Conservation (phyloP, 2,888 invertebrate genomes). For the Tricholauxania praeusta region DNA sequence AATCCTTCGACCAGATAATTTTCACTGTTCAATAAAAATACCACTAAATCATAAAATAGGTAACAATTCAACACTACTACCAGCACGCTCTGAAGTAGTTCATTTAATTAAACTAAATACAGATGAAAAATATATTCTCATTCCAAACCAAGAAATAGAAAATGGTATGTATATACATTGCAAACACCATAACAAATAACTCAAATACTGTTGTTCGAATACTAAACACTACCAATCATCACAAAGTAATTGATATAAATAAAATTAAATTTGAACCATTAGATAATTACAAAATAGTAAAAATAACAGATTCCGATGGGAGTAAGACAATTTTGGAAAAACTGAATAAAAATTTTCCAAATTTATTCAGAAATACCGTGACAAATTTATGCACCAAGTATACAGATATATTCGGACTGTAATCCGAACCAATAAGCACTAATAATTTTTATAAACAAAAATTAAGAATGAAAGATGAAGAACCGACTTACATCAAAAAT, state of each 20-base stretch:
- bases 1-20: too few species aligned
- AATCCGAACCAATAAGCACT: constrained; percentile 31
- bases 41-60: too few species aligned
- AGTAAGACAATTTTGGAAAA: constrained; percentile 3
- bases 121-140: constrained; percentile 17
- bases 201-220: background rate
- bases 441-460: too few species aligned
- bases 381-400: constrained; percentile 20
- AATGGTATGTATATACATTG: background rate
- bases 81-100: too few species aligned
- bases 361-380: background rate
- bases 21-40: too few species aligned
- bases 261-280: constrained; percentile 14
- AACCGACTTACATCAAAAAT: constrained; percentile 38
- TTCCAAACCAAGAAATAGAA: constrained; percentile 23
- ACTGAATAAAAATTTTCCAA: constrained; percentile 16
- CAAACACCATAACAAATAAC: background rate
- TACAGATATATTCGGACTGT: constrained; percentile 36
- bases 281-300: constrained; percentile 13
- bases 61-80: too few species aligned
- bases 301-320: constrained; percentile 3
- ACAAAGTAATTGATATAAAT: too few species aligned
- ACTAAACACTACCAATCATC: too few species aligned
- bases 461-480: constrained; percentile 1
- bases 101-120: constrained; percentile 9